phyloP scores from a whole-genome alignment of 2,797 vertebrate species.

The Notoglanidium macrostoma region DNA sequence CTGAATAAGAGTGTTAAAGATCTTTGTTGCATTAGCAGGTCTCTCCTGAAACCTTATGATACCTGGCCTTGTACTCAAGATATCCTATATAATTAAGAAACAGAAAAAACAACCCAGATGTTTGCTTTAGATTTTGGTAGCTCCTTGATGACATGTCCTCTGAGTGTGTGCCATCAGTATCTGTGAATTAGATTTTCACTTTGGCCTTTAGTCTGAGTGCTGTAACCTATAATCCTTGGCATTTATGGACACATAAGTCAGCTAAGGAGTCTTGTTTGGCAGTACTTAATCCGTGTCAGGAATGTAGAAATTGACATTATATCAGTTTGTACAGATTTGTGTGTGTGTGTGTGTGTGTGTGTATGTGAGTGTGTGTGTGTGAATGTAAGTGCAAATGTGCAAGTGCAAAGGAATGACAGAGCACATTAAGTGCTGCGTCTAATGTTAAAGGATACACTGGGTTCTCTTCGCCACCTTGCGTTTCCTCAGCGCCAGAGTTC shows the following conservation, averaged over 20 bases:
- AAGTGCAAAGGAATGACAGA: conserved; percentile 49
- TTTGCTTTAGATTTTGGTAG: neutral
- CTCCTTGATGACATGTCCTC: neutral
- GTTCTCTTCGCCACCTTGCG: conserved; percentile 66
- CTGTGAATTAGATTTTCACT: neutral
- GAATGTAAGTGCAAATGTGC: conserved; percentile 25
- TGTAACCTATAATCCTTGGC: neutral
- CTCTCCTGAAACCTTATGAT: conserved; percentile 27
- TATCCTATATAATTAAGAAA: neutral
- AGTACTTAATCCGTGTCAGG: conserved; percentile 6
- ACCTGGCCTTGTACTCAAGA: neutral
- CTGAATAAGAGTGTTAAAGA: neutral
- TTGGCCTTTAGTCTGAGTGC: neutral
- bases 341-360: conserved; percentile 13
- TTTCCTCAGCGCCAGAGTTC: conserved; percentile 67
- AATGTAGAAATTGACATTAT: neutral
- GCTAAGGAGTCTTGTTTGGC: neutral
- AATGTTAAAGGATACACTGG: conserved; percentile 73
- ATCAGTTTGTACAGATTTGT: neutral
- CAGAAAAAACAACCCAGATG: neutral
- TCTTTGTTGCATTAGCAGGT: conserved; percentile 13
- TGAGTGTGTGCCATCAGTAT: neutral
- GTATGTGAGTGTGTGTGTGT: conserved; percentile 14
- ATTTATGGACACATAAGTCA: neutral
- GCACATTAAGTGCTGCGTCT: conserved; percentile 72